phyloP scores from a whole-genome alignment of 2,797 vertebrate species.

The Limosa lapponica region DNA sequence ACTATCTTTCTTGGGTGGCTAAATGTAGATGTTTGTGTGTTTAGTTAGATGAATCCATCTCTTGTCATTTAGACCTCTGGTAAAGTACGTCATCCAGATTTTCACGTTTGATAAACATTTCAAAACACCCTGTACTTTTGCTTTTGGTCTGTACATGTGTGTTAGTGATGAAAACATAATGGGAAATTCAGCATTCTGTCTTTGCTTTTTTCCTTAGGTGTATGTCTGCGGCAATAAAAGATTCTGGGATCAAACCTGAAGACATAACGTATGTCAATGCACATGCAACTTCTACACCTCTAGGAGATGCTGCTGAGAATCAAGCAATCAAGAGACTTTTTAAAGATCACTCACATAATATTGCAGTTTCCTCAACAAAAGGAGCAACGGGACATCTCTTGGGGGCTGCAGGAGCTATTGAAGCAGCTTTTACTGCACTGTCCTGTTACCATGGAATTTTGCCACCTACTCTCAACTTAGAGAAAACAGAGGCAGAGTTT shows the following conservation, averaged over 20 bases:
- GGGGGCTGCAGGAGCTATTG: conserved; percentile 92
- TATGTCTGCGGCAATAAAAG: conserved; percentile 90
- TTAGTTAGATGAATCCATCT: neutral
- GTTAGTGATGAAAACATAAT: neutral
- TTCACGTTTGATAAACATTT: neutral
- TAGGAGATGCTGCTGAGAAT: conserved; percentile 96
- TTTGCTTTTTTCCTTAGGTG: conserved; percentile 78
- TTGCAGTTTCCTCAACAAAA: conserved; percentile 94
- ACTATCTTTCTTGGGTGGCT: neutral
- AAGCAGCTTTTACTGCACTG: conserved; percentile 91
- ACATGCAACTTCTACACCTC: conserved; percentile 93
- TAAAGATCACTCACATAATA: conserved; percentile 62
- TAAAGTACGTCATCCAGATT: neutral
- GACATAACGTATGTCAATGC: conserved; percentile 92
- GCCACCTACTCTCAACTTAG: conserved; percentile 93
- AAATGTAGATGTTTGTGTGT: neutral
- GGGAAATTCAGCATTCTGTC: neutral
- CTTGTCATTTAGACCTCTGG: neutral
- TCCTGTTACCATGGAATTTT: conserved; percentile 88
- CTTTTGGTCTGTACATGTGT: neutral
- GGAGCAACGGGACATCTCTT: conserved; percentile 95
- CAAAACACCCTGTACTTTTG: neutral
- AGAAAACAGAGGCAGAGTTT: conserved; percentile 89
- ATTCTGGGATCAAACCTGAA: conserved; percentile 81
- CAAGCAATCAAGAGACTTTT: conserved; percentile 92